phyloP scores from a whole-genome alignment of 2,113 vertebrate genomes.

The Percina caprodes region DNA sequence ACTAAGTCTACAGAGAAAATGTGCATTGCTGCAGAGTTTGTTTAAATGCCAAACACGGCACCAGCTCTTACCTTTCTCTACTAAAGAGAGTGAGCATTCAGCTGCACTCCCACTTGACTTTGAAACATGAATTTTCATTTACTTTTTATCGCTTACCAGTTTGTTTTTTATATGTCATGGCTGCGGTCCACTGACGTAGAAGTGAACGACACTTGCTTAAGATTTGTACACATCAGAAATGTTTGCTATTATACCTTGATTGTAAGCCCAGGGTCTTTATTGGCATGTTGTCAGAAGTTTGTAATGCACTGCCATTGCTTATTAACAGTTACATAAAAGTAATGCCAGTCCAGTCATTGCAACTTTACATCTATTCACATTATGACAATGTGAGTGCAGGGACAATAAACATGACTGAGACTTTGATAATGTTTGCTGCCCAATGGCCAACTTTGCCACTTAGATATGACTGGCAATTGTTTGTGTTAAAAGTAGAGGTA shows the following conservation, averaged over 20 bases:
- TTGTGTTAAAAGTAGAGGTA: background rate
- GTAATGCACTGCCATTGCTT: background rate
- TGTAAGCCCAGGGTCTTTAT: background rate
- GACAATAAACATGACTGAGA: background rate
- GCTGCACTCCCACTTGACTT: constrained; percentile 19
- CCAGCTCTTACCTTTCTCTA: constrained; percentile 10
- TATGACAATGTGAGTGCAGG: background rate
- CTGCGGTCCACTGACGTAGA: background rate
- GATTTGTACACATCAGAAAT: background rate
- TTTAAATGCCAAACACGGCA: constrained; percentile 14
- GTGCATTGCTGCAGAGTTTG: constrained; percentile 15
- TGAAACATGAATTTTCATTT: background rate
- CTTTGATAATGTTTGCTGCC: background rate
- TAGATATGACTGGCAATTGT: background rate
- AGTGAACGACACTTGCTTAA: background rate
- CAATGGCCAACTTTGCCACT: background rate
- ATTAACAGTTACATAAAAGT: background rate
- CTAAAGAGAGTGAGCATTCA: constrained; percentile 1
- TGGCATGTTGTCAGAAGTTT: background rate
- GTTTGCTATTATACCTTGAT: background rate
- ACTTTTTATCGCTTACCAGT: background rate
- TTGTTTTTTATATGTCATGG: constrained; percentile 5
- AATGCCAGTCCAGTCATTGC: background rate
- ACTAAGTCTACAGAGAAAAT: constrained; percentile 13
- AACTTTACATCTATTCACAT: background rate